Conservation (phyloP, 2,113 vertebrate species). For the Parus major region DNA sequence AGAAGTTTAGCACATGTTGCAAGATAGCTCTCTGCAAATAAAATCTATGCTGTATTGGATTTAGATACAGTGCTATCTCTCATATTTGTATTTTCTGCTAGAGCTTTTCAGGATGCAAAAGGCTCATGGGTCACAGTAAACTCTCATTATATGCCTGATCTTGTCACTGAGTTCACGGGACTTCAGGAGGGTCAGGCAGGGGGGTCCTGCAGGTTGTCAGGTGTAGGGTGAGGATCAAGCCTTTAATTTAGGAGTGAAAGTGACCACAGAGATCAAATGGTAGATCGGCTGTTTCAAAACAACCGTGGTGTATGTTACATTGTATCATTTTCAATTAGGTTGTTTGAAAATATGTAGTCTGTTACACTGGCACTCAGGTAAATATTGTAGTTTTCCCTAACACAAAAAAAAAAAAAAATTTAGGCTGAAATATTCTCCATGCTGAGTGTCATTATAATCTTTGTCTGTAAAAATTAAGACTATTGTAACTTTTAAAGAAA, state of each 20-base stretch:
- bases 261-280: too few species aligned
- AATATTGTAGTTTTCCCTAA: neutral
- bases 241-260: neutral
- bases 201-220: neutral
- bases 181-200: neutral
- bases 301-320: rapidly evolving
- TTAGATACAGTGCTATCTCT: neutral
- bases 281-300: neutral
- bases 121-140: neutral
- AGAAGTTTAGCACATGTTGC: neutral
- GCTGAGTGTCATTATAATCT: neutral
- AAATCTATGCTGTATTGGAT: neutral
- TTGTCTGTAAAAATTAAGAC: neutral
- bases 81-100: neutral
- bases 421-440: neutral
- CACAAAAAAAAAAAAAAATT: neutral
- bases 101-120: neutral
- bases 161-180: rapidly evolving
- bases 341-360: neutral
- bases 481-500: neutral
- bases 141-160: neutral
- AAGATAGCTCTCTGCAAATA: neutral
- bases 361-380: neutral
- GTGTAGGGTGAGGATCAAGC: neutral
- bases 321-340: neutral